Evolutionary conservation across 2,888 invertebrate genomes (phyloP).

Genomic region (Hedychridium roseum): DNA sequence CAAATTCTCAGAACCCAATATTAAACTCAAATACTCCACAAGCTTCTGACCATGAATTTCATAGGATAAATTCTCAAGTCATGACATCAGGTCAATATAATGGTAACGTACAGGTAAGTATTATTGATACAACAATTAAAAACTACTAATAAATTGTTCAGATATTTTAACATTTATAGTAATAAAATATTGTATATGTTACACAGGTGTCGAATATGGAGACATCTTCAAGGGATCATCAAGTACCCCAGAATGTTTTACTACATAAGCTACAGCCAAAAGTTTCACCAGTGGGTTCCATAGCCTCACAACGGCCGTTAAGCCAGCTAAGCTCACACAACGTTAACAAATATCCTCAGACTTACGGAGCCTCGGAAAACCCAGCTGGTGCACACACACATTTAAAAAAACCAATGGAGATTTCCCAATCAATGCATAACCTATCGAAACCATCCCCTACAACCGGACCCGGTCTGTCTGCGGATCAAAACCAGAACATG

Average conservation of each 20-base stretch:
- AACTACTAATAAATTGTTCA: too few species aligned
- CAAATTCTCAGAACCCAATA: conserved; percentile 48
- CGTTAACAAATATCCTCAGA: conserved; percentile 55
- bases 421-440: conserved; percentile 62
- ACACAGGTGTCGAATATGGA: conserved; percentile 39
- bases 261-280: conserved; percentile 56
- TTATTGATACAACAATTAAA: too few species aligned
- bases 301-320: conserved; percentile 65
- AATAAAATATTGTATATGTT: neutral
- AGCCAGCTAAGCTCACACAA: conserved; percentile 62
- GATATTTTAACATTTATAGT: too few species aligned
- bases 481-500: conserved; percentile 70
- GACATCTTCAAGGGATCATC: conserved; percentile 46
- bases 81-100: conserved; percentile 51
- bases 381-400: conserved; percentile 48
- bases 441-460: conserved; percentile 52
- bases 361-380: conserved; percentile 50
- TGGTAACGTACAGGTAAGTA: conserved; percentile 53
- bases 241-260: conserved; percentile 47
- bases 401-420: conserved; percentile 59
- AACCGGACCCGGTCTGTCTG: conserved; percentile 46
- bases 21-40: conserved; percentile 51
- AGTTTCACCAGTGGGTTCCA: conserved; percentile 66
- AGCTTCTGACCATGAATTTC: conserved; percentile 53
- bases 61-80: conserved; percentile 51